Percentiles rank a stretch among this genome's conserved stretches.
phyloP scores from a whole-genome alignment of 2,797 vertebrate genomes.

The Ctenopoma kingsleyae region DNA sequence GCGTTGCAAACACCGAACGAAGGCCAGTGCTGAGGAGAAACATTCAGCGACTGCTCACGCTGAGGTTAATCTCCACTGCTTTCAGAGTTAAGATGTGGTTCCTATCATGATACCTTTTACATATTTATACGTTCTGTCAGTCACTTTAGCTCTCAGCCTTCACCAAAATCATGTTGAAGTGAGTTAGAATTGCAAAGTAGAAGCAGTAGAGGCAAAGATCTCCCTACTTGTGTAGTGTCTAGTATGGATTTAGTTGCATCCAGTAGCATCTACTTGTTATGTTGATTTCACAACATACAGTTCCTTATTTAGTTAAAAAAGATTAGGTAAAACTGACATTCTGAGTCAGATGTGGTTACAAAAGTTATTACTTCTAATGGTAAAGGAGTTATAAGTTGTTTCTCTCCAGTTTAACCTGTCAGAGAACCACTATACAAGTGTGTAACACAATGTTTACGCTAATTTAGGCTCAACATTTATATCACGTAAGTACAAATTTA shows the following conservation, averaged over 20 bases:
- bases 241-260: background rate
- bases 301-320: too few species aligned
- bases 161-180: background rate
- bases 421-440: too few species aligned
- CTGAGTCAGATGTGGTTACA: background rate
- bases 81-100: conserved; percentile 6
- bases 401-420: too few species aligned
- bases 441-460: too few species aligned
- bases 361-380: background rate
- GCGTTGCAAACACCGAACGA: conserved; percentile 65
- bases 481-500: background rate
- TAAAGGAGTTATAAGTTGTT: too few species aligned
- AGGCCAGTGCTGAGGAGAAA: conserved; percentile 51
- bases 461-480: too few species aligned
- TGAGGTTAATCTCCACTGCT: conserved; percentile 29
- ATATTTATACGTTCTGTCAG: conserved; percentile 9
- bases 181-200: background rate
- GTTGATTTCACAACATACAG: background rate
- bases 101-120: conserved; percentile 4
- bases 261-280: background rate
- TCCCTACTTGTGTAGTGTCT: background rate
- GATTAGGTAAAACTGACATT: background rate
- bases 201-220: background rate
- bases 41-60: conserved; percentile 55
- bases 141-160: conserved; percentile 1